Percentiles rank a stretch among this genome's conserved stretches.
phyloP scores from a whole-genome alignment of 2,797 vertebrate genomes.

The Hemibagrus guttatus region DNA sequence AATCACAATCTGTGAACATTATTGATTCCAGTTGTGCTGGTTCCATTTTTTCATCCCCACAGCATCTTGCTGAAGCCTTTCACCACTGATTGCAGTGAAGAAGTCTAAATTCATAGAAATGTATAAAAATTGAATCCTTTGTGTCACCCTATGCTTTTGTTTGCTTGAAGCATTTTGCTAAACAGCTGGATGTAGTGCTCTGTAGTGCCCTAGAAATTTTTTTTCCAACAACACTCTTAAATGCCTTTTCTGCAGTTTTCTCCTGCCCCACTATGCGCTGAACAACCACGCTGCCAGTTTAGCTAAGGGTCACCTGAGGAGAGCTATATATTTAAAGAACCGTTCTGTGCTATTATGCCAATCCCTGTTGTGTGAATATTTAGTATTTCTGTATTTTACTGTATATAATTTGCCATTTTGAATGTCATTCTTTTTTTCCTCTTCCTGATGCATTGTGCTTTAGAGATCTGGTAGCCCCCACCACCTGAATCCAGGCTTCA shows the following conservation, averaged over 20 bases:
- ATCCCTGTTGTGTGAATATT: not conserved
- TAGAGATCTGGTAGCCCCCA: slow-evolving; percentile 30
- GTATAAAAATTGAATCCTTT: not conserved
- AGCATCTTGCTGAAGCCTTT: not conserved
- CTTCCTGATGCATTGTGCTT: not conserved
- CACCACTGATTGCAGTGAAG: not conserved
- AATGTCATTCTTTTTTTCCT: not conserved
- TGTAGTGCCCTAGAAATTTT: not conserved
- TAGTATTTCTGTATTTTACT: not conserved
- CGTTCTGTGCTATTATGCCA: not conserved
- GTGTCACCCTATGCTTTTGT: not conserved
- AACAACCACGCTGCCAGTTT: not conserved
- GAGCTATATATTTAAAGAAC: not conserved
- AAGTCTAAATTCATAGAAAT: not conserved
- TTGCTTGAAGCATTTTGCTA: slow-evolving; percentile 6
- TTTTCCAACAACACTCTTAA: not conserved
- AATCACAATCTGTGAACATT: not conserved
- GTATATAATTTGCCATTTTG: not conserved
- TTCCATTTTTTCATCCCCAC: not conserved
- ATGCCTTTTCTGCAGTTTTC: not conserved
- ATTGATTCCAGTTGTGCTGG: not conserved
- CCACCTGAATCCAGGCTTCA: slow-evolving; percentile 58
- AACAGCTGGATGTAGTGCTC: not conserved
- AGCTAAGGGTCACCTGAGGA: not conserved
- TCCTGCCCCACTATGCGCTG: not conserved